Evolutionary conservation across 1,140 invertebrate genomes (phyloP).

Genomic region (Harlomillsia oculata): DNA sequence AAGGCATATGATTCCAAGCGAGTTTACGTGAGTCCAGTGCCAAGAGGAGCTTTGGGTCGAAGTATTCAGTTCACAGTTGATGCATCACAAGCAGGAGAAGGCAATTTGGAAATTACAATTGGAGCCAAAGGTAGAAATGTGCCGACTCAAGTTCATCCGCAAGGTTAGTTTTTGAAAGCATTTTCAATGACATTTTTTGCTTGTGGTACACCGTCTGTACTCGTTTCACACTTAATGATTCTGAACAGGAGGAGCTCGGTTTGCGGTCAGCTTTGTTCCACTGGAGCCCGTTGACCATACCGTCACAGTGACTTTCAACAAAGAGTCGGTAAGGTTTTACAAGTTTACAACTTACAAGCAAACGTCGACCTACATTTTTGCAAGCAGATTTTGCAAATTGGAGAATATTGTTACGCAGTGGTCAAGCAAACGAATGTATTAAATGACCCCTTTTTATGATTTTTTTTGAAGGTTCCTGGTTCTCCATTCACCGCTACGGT

Average conservation of each 20-base stretch:
- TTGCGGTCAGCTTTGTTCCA: constrained; percentile 91
- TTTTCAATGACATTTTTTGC: neutral
- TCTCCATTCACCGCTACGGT: constrained; percentile 68
- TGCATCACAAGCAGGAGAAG: constrained; percentile 91
- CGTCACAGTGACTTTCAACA: constrained; percentile 95
- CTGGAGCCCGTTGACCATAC: constrained; percentile 86
- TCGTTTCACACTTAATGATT: neutral
- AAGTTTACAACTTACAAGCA: too few relatives aligned
- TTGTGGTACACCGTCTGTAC: neutral
- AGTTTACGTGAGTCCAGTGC: constrained; percentile 74
- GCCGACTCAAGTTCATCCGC: constrained; percentile 92
- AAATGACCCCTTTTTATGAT: too few relatives aligned
- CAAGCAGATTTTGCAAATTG: neutral
- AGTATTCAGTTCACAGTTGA: constrained; percentile 87
- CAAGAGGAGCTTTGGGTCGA: constrained; percentile 63
- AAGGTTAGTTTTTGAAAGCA: constrained; percentile 49
- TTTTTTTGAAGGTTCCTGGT: constrained; percentile 44
- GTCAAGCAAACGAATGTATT: too few relatives aligned
- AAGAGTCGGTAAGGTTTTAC: too few relatives aligned
- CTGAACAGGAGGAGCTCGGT: constrained; percentile 49
- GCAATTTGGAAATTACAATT: constrained; percentile 94
- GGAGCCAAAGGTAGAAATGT: constrained; percentile 86
- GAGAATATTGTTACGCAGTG: too few relatives aligned
- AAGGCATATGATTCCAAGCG: constrained; percentile 88
- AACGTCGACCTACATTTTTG: constrained; percentile 45